Evolutionary conservation across 30 jellyfish, hydroid and myxozoan genomes (phyloP).

Genomic region (Cassiopea xamachana): DNA sequence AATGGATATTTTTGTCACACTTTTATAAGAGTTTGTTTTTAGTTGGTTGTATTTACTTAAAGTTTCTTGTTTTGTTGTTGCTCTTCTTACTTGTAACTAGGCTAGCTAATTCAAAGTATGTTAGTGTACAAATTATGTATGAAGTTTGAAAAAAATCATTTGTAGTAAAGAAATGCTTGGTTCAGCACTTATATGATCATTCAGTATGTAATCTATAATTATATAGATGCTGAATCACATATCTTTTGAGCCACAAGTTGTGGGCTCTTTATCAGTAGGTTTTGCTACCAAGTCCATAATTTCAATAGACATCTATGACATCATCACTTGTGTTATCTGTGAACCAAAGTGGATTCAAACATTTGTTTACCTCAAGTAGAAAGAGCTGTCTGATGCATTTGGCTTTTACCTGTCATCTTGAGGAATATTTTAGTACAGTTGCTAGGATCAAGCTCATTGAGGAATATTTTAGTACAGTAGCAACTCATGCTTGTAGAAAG

Average conservation of each 20-base stretch:
- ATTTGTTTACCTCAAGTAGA: not conserved
- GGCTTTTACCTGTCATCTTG: not conserved
- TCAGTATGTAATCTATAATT: not conserved
- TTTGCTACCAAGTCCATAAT: not conserved
- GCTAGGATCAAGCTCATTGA: not conserved
- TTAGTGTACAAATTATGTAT: no score
- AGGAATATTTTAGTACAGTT: not conserved
- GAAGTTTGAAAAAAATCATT: no score
- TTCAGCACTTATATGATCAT: no score
- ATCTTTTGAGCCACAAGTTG: not conserved
- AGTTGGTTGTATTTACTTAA: no score
- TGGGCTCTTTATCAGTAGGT: not conserved
- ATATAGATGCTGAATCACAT: not conserved
- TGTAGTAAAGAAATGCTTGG: no score
- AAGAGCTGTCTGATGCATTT: not conserved
- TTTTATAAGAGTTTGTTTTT: no score
- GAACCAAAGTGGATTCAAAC: not conserved
- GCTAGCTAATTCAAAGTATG: no score
- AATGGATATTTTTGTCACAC: no score
- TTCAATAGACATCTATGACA: not conserved
- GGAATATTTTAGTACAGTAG: no score
- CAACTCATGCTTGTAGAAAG: no score
- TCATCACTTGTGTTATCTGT: not conserved
- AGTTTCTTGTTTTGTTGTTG: no score
- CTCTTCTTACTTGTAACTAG: no score